Evolutionary conservation across 2,888 invertebrate species (phyloP), one percentile per base, ranked within the genome.

Genomic region (Lasioglossum zephyrum): DNA sequence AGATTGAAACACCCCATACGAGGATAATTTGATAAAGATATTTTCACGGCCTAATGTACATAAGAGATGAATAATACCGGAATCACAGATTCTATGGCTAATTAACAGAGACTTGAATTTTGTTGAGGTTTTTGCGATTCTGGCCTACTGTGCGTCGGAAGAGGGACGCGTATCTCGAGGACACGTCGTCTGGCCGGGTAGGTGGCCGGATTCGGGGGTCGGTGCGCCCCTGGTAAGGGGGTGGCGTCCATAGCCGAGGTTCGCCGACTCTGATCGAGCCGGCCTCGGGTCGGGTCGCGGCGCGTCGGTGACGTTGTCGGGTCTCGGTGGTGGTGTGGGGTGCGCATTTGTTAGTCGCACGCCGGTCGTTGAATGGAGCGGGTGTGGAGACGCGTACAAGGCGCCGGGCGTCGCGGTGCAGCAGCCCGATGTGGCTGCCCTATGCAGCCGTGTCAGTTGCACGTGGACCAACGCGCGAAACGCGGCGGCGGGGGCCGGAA

Each of bases 291-390:
- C 91, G 90, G 89, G 63, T 63, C 63, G 63, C 31, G 57, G 4
- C 57, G 4, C 11, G n/a, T 57, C 57, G 57, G n/a, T 57, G 57
- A 22, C n/a, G 57, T 57, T 57, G 8, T 31, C 63, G 36, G 63
- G 31, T 31, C 63, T 6, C 63, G 63, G 79, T 41, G 31, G 57
- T 84, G 92, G 92, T 91, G 79, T 88, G 91, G 90, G 91, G 85
- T 74, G 83, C 63, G 53, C 73, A 75, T 77, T 84, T 78, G 88
- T 83, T 86, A 95, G 95, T 95, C 91, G 92, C 92, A 94, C 93
- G 94, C 92, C 93, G 93, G 93, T 92, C 93, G 94, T 94, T 92
- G 94, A 94, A 95, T 95, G 95, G 95, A 94, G 94, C 94, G 95
- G 92, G 94, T 95, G 91, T 94, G 95, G 95, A 94, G 93, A 92